Percentiles rank a stretch among this genome's conserved stretches.
Evolutionary conservation across 1,140 invertebrate genomes (phyloP).

Genomic region (Nephila pilipes): DNA sequence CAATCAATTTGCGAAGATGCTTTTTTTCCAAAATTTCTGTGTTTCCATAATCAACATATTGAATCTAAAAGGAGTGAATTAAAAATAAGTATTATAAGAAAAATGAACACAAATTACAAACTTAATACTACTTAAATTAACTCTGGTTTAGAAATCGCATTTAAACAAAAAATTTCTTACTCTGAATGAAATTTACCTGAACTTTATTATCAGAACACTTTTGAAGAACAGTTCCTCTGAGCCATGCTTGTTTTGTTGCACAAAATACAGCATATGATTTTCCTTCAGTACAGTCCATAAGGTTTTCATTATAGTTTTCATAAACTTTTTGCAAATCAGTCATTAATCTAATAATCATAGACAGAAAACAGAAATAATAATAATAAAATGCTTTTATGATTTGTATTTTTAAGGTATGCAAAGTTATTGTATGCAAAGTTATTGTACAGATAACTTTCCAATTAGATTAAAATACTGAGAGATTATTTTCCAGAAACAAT

Average conservation of each 20-base stretch:
- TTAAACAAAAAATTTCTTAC: too few relatives aligned
- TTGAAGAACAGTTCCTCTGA: slow-evolving; percentile 39
- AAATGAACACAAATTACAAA: too few relatives aligned
- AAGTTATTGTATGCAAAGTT: too few relatives aligned
- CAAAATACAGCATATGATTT: slow-evolving; percentile 61
- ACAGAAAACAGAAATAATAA: background rate
- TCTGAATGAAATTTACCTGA: too few relatives aligned
- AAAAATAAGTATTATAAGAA: too few relatives aligned
- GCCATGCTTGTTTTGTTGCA: slow-evolving; percentile 9
- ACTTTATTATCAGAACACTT: slow-evolving; percentile 8
- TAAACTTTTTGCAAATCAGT: slow-evolving; percentile 63
- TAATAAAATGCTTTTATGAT: background rate
- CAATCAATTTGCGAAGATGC: background rate
- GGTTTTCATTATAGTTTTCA: slow-evolving; percentile 11
- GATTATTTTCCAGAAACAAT: too few relatives aligned
- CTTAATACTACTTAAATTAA: too few relatives aligned
- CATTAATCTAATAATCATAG: slow-evolving; percentile 51
- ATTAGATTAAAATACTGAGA: too few relatives aligned
- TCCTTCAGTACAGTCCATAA: slow-evolving; percentile 39
- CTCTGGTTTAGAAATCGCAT: too few relatives aligned
- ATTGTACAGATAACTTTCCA: too few relatives aligned
- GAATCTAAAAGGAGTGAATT: slow-evolving; percentile 13
- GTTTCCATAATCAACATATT: slow-evolving; percentile 59
- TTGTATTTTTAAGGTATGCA: too few relatives aligned
- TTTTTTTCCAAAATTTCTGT: slow-evolving; percentile 30